Base-by-base conservation (phyloP, 2,797 vertebrate genomes). In the Sebastes iracundus region DNA sequence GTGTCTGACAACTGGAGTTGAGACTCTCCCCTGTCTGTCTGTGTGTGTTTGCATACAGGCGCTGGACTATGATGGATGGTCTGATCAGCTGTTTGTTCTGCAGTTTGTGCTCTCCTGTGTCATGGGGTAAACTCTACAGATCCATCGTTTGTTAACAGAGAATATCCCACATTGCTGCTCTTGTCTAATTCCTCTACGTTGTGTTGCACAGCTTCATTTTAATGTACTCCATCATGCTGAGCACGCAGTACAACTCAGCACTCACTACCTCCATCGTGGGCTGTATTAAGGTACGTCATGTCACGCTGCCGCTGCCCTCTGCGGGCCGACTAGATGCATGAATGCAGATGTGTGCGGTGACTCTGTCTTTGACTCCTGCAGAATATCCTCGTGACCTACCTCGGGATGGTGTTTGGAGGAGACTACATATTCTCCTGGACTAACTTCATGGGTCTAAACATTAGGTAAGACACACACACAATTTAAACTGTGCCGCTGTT, bases 371-470 rank as follows among this genome's bases (percentile, higher is more conserved):
- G 42, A 42, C 68, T 60, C 65, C 55, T 70, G 67, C 95, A 99
- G 98, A 99, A 99, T 92, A 97, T 99, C 92, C 93, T 99, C 23
- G 96, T 99, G 92, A 99, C 98, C 14, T 99, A 99, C 88, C 96
- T 99, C 66, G 99, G 98, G 74, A 99, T 99, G 97, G 95, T 97
- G 91, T 97, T 99, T 84, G 98, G 99, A 81, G 98, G 97, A 76
- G 99, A 99, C 94, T 99, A 99, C 94, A 97, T 99, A 93, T 99
- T 99, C 94, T 96, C 96, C 2, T 99, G 98, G 98, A 97, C 96
- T 10, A 99, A 99, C 92, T 99, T 99, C 85, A 85, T 98, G 59
- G 99, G 98, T 71, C 93, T 99, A 80, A 99, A 99, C 93, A 98
- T 99, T 94, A 99, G 99, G 99, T 99, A 81, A 77, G 81, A 52